Evolutionary conservation across 2,888 invertebrate genomes (phyloP).

Genomic region (Acanthosepion lycidas): DNA sequence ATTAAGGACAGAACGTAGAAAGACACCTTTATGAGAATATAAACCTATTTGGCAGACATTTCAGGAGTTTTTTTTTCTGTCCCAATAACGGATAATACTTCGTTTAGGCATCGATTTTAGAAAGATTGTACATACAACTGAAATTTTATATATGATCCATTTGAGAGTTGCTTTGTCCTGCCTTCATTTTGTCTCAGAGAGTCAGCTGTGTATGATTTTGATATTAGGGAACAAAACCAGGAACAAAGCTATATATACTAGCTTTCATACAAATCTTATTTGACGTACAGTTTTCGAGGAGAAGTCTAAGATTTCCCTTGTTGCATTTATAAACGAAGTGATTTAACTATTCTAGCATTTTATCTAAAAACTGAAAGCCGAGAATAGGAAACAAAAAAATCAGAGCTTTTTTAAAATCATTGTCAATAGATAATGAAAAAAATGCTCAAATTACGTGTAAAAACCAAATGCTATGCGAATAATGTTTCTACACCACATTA

Average conservation of each 20-base stretch:
- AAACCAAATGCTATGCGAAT: no score
- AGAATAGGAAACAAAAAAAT: no score
- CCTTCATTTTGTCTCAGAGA: neutral
- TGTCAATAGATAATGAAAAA: no score
- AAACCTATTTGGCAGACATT: neutral
- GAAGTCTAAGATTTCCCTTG: no score
- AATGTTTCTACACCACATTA: no score
- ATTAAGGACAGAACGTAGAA: neutral
- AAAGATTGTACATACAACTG: no score
- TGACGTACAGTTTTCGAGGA: no score
- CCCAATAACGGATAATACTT: neutral
- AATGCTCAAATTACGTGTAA: no score
- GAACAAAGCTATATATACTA: accelerated
- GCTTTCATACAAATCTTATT: neutral
- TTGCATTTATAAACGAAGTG: no score
- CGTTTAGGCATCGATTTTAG: neutral
- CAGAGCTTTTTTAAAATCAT: no score
- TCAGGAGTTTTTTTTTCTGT: neutral
- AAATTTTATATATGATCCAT: neutral
- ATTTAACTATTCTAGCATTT: no score
- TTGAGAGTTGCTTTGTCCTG: neutral
- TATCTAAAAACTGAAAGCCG: no score
- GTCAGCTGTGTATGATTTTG: neutral
- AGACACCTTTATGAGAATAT: neutral
- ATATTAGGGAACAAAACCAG: neutral